These are phyloP conservation scores for Pachymerium ferrugineum DNA, from an alignment of 2,888 invertebrate species.

Conservation along the genomic window DNA sequence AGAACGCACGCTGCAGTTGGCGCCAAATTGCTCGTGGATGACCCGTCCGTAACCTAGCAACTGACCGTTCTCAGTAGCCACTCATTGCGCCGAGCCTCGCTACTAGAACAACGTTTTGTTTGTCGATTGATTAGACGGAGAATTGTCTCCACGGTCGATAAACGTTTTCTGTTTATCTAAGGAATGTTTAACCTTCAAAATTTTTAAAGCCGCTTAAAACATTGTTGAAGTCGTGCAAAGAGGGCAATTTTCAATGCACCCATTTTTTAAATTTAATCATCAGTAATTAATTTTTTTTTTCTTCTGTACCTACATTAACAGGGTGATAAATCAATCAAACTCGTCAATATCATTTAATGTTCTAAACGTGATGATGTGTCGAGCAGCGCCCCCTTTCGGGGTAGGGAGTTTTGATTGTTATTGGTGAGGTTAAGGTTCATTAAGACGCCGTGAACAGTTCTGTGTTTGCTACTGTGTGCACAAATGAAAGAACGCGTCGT, in stretches of 20 bases:
- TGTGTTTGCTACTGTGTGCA: not conserved
- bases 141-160: not conserved
- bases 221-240: no score
- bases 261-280: no score
- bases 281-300: no score
- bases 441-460: slow-evolving; percentile 19
- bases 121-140: not conserved
- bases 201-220: no score
- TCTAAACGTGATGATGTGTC: no score
- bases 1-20: slow-evolving; percentile 14
- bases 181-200: no score
- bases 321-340: no score
- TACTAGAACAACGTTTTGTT: slow-evolving; percentile 7
- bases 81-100: slow-evolving; percentile 10
- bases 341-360: no score
- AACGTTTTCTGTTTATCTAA: no score
- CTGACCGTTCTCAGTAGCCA: slow-evolving; percentile 25
- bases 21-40: slow-evolving; percentile 29
- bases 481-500: not conserved
- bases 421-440: slow-evolving; percentile 29
- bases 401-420: slow-evolving; percentile 25
- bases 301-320: no score
- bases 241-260: no score
- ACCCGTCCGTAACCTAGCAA: slow-evolving; percentile 27
- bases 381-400: no score